A percentile compares a stretch with the other conserved stretches of the same genome.
Conservation (phyloP, 1,140 invertebrate genomes). For the Eulimnadia texana region DNA sequence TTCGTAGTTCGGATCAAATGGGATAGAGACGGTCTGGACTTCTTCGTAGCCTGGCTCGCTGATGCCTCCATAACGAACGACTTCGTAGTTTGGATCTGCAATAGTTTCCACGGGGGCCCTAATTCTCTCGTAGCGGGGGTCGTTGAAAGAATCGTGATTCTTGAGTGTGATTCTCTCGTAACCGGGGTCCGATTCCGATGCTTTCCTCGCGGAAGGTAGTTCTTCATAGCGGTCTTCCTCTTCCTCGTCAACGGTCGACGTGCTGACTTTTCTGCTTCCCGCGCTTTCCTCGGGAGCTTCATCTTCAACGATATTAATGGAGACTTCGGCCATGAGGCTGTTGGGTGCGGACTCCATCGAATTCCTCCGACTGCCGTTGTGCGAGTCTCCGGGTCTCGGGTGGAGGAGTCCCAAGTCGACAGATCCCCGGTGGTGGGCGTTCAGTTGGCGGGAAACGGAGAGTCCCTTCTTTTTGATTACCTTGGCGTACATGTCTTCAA, state of each 20-base stretch:
- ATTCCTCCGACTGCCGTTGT: conserved; percentile 9
- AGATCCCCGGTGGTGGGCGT: conserved; percentile 9
- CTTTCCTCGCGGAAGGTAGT: conserved; percentile 2
- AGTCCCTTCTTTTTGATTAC: conserved; percentile 31
- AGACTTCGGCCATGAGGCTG: too few relatives aligned
- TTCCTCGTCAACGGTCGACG: neutral
- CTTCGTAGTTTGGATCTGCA: conserved; percentile 6
- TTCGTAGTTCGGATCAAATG: conserved; percentile 34
- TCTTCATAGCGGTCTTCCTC: conserved; percentile 7
- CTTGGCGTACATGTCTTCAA: conserved; percentile 79
- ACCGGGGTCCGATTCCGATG: conserved; percentile 13
- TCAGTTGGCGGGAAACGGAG: neutral
- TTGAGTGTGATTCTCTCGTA: conserved; percentile 14
- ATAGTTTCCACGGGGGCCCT: neutral
- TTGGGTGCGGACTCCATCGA: conserved; percentile 2
- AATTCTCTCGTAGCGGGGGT: conserved; percentile 12
- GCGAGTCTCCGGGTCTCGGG: neutral
- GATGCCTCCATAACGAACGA: neutral
- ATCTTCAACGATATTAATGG: conserved; percentile 1
- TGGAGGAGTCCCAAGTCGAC: conserved; percentile 10
- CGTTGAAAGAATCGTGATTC: conserved; percentile 10
- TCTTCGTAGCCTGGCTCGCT: conserved; percentile 20
- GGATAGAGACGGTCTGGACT: neutral
- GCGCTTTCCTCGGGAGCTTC: neutral
- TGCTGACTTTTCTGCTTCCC: neutral